phyloP scores from a whole-genome alignment of 2,888 invertebrate genomes.

The Tetropium fuscum region DNA sequence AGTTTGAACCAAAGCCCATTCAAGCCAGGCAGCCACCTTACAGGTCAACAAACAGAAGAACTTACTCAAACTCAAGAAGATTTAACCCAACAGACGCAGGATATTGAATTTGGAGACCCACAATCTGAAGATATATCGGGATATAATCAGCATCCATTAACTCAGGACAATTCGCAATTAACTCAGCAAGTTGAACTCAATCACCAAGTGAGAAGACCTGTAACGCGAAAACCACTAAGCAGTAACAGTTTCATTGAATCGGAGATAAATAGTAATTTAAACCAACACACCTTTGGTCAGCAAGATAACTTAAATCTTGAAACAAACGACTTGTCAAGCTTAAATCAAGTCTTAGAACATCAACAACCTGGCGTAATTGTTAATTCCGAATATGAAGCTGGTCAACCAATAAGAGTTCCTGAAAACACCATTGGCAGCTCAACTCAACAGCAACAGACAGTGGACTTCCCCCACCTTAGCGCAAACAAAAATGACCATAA shows the following conservation, averaged over 20 bases:
- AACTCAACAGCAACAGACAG: conserved; percentile 28
- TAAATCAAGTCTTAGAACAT: conserved; percentile 13
- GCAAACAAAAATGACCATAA: neutral
- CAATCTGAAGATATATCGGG: neutral
- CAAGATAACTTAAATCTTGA: neutral
- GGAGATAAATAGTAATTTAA: conserved; percentile 32
- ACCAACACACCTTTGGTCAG: neutral
- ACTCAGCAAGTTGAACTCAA: conserved; percentile 17
- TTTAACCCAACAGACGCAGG: conserved; percentile 13
- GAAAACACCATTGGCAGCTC: conserved; percentile 26
- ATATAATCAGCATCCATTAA: conserved; percentile 14
- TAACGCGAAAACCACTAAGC: conserved; percentile 10
- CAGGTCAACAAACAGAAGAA: neutral
- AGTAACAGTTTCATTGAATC: conserved; percentile 28
- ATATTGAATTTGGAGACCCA: neutral
- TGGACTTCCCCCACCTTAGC: neutral
- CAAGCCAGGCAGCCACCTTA: no score
- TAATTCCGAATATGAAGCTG: neutral
- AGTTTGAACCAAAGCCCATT: no score
- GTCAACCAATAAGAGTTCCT: neutral
- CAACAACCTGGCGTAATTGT: neutral
- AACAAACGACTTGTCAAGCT: conserved; percentile 7
- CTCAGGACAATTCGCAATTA: neutral
- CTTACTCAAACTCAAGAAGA: neutral
- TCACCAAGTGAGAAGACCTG: conserved; percentile 1